These are phyloP conservation scores for Machimus rusticus DNA, from an alignment of 2,888 invertebrate species.

Conservation along the genomic window DNA sequence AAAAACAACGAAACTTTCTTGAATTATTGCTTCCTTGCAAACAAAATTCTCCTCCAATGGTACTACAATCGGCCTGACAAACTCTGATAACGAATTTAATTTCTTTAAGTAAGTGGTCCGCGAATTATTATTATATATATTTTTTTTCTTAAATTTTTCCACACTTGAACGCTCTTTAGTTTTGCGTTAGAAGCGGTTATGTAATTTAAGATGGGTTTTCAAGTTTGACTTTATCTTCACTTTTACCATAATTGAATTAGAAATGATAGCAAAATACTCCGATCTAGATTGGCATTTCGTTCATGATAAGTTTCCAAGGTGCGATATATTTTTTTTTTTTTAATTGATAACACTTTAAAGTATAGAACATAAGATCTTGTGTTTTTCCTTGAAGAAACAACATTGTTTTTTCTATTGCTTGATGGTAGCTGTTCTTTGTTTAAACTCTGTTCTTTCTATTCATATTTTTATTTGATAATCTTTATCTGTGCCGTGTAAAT, in stretches of 20 bases:
- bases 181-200: background rate
- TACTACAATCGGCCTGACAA: background rate
- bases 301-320: background rate
- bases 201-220: background rate
- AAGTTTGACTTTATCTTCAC: background rate
- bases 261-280: background rate
- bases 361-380: background rate
- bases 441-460: background rate
- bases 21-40: background rate
- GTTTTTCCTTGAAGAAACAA: background rate
- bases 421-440: background rate
- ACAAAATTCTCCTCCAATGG: background rate
- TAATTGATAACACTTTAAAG: background rate
- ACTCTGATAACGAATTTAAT: constrained; percentile 5
- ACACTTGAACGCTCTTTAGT: background rate
- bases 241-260: background rate
- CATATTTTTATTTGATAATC: background rate
- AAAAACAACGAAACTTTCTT: background rate
- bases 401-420: background rate
- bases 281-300: background rate
- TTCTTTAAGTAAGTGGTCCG: constrained; percentile 13
- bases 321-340: background rate
- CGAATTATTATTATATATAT: background rate
- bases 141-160: background rate
- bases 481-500: background rate